Conservation (phyloP, 2,113 vertebrate species). For the Cynocephalus volans region DNA sequence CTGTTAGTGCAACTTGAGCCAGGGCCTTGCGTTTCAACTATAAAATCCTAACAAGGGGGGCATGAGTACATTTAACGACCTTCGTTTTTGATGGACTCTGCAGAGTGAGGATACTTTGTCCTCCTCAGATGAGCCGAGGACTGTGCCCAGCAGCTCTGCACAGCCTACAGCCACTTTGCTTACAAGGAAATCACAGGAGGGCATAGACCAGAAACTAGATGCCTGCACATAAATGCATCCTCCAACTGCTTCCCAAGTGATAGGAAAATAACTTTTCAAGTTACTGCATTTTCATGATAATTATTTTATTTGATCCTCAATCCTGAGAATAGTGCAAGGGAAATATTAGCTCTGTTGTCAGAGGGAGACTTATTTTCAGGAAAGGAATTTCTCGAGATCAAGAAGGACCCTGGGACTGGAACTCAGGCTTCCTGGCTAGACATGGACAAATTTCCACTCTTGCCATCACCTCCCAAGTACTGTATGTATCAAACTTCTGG, state of each 20-base stretch:
- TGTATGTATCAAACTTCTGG: neutral
- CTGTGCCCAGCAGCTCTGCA: accelerated
- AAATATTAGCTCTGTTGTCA: neutral
- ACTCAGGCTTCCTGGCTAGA: neutral
- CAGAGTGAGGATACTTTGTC: neutral
- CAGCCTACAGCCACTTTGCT: neutral
- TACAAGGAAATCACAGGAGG: neutral
- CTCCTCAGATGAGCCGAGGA: neutral
- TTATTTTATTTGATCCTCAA: neutral
- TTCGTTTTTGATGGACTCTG: neutral
- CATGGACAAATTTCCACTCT: accelerated
- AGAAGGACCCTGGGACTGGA: neutral
- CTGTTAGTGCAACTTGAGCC: neutral
- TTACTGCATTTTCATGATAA: neutral
- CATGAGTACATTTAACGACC: accelerated
- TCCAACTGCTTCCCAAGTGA: neutral
- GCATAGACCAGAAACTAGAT: accelerated
- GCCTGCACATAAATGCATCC: neutral
- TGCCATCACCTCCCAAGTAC: too few species aligned
- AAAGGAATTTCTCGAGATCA: neutral
- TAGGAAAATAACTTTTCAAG: neutral
- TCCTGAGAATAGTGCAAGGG: neutral
- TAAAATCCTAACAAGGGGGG: neutral
- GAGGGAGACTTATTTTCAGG: neutral
- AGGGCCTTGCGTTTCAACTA: neutral